Evolutionary conservation across 2,797 vertebrate genomes (phyloP), one percentile per base, ranked within the genome.

Genomic region (Squalus acanthias): DNA sequence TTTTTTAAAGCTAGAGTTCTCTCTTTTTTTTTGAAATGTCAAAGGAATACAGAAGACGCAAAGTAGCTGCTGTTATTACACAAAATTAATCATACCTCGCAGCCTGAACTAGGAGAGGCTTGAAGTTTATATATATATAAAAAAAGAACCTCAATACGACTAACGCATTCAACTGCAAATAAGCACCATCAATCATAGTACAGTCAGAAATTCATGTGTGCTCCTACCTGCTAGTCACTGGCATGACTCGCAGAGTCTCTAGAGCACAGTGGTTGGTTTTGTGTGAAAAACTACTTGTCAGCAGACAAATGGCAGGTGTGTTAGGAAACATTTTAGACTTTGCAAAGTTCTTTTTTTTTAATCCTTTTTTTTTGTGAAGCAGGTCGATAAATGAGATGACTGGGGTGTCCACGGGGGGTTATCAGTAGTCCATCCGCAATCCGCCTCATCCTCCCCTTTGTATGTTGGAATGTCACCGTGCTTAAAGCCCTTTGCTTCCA

Each of bases 141-240:
- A n/a, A 46, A 50, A 70, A 94, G 33, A 69, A 50, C 67, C 70
- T 95, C 94, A 95, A 95, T 95, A 95, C 46, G 46, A 74, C 93
- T 53, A 95, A 76, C 50, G 97, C 96, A 97, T 96, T 96, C 96
- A 98, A 97, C 98, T 98, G 98, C 98, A 98, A 97, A 98, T 98
- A 99, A 98, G 98, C 97, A 97, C 98, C 98, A 98, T 98, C 98
- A 98, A 98, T 99, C 98, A 99, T 97, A 97, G 96, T 96, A 97
- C 97, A 98, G 98, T 98, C 98, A 98, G 98, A 97, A 97, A 98
- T 98, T 98, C 98, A 98, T 97, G 97, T 98, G 98, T 98, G 50
- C 94, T 98, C 97, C 97, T 98, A 98, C 98, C 98, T 98, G 97
- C 97, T 97, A 97, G 97, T 98, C 98, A 98, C 98, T 98, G 98